Conservation (phyloP, 1,140 invertebrate species). For the Bombus confusus region DNA sequence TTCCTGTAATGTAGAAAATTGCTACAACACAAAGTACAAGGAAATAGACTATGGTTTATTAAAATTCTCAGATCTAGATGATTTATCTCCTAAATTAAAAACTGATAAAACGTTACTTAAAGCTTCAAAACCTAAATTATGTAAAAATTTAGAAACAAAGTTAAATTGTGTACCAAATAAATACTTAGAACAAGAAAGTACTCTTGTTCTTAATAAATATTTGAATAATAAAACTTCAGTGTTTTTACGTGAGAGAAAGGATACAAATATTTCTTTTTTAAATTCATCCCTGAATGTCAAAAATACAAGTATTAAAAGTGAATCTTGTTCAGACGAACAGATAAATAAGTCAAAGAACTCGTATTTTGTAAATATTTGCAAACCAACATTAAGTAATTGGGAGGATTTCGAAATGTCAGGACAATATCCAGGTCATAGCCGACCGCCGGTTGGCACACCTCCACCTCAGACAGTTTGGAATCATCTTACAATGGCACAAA, state of each 20-base stretch:
- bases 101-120: constrained; percentile 36
- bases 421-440: constrained; percentile 80
- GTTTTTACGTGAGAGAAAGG: constrained; percentile 26
- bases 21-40: constrained; percentile 56
- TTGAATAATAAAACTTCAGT: constrained; percentile 28
- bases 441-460: constrained; percentile 80
- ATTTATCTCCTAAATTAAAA: constrained; percentile 51
- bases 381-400: constrained; percentile 57
- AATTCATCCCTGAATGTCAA: constrained; percentile 50
- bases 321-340: constrained; percentile 53
- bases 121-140: constrained; percentile 8
- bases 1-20: constrained; percentile 51
- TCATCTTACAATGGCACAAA: constrained; percentile 79
- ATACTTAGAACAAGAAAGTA: constrained; percentile 37
- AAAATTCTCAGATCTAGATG: constrained; percentile 55
- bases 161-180: not conserved
- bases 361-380: constrained; percentile 37
- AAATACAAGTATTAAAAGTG: constrained; percentile 49
- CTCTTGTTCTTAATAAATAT: constrained; percentile 26
- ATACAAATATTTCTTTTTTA: constrained; percentile 16
- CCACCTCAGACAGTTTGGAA: constrained; percentile 80
- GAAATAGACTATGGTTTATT: constrained; percentile 60
- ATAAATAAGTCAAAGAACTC: constrained; percentile 48
- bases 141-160: constrained; percentile 31
- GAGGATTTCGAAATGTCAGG: constrained; percentile 77